A percentile compares a stretch with the other conserved stretches of the same genome.
phyloP scores from a whole-genome alignment of 1,140 invertebrate genomes.

The Brachionus koreanus region DNA sequence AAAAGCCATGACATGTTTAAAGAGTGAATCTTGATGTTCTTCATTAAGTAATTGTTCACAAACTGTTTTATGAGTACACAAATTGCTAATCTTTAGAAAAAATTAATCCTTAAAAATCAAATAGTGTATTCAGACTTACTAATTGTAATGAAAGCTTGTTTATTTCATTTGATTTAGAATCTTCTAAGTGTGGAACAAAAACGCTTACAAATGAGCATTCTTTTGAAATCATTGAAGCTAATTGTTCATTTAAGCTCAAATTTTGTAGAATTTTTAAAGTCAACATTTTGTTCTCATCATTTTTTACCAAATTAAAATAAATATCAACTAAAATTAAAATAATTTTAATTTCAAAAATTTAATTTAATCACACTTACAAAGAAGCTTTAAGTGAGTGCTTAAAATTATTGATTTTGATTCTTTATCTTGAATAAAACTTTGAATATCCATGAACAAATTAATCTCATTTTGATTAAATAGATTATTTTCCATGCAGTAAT shows the following conservation, averaged over 20 bases:
- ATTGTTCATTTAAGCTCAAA: neutral
- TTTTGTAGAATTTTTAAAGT: neutral
- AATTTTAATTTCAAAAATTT: neutral
- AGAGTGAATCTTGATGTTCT: conserved; percentile 13
- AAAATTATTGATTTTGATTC: neutral
- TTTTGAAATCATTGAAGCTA: neutral
- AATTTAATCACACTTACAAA: neutral
- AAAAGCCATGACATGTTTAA: neutral
- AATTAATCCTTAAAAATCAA: no score
- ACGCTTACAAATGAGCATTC: conserved; percentile 23
- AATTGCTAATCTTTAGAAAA: conserved; percentile 24
- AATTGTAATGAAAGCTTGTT: neutral
- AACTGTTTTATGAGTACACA: neutral
- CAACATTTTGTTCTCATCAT: neutral
- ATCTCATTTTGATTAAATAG: neutral
- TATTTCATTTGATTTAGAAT: neutral
- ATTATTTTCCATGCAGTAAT: neutral
- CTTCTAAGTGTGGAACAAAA: conserved; percentile 4
- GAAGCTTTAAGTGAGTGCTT: neutral
- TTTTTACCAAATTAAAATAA: conserved; percentile 18
- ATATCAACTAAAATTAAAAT: neutral
- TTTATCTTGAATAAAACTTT: conserved; percentile 12
- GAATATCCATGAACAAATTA: conserved; percentile 28
- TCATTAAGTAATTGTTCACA: neutral
- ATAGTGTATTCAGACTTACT: neutral